These are phyloP conservation scores for Pteronotus mesoamericanus DNA, from an alignment of 2,797 vertebrate genomes.

Conservation along the genomic window DNA sequence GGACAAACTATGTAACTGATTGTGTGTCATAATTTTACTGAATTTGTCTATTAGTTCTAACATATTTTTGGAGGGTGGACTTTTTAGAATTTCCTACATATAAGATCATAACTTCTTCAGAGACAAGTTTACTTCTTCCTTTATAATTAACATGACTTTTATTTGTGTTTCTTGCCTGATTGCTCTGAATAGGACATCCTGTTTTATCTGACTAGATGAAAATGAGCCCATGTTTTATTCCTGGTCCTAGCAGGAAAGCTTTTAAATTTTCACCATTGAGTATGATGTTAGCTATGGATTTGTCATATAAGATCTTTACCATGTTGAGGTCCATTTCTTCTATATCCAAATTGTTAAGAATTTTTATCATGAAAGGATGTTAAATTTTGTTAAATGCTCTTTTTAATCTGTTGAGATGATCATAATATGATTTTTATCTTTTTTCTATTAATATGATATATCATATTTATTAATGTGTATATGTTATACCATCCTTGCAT, in stretches of 20 bases:
- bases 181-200: background rate
- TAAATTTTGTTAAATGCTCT: background rate
- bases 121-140: background rate
- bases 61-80: background rate
- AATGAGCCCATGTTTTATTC: background rate
- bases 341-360: background rate
- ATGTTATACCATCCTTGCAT: background rate
- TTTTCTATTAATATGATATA: background rate
- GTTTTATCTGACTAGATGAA: background rate
- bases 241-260: background rate
- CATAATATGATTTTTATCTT: background rate
- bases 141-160: background rate
- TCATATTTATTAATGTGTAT: background rate
- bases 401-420: background rate
- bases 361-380: background rate
- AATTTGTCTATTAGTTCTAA: background rate
- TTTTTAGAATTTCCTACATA: background rate
- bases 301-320: too few species aligned
- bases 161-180: background rate
- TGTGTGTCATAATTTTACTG: background rate
- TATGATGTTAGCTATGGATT: background rate
- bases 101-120: background rate
- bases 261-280: too few species aligned
- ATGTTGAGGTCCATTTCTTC: background rate
- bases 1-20: background rate